Conservation (phyloP, 2,888 invertebrate species). For the Abrostola triplasia region DNA sequence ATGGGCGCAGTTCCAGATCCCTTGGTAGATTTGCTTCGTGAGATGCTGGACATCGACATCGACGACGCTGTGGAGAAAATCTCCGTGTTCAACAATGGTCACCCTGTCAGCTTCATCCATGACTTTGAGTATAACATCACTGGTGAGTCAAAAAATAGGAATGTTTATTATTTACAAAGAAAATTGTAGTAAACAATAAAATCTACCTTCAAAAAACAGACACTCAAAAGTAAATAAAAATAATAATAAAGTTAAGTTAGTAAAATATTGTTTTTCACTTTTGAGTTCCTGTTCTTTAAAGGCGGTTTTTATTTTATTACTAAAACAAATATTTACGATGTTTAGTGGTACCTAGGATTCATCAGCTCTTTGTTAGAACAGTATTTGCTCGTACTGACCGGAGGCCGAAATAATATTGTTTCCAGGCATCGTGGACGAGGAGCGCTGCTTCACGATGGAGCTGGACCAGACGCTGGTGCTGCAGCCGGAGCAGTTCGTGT, state of each 20-base stretch:
- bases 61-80: slow-evolving; percentile 94
- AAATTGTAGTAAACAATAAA: too few species aligned
- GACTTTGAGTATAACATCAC: slow-evolving; percentile 94
- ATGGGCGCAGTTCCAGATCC: slow-evolving; percentile 62
- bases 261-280: too few species aligned
- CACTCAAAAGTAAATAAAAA: too few species aligned
- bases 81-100: slow-evolving; percentile 94
- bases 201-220: too few species aligned
- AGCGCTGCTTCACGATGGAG: slow-evolving; percentile 97
- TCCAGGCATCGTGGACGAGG: slow-evolving; percentile 93
- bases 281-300: too few species aligned
- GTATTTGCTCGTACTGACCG: too few species aligned
- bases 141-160: slow-evolving; percentile 69
- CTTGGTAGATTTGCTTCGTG: slow-evolving; percentile 89
- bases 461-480: slow-evolving; percentile 93
- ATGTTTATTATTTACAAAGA: neutral
- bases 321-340: too few species aligned
- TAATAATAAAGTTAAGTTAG: too few species aligned
- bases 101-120: slow-evolving; percentile 95
- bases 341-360: too few species aligned
- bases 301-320: too few species aligned
- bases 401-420: neutral
- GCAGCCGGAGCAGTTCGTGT: slow-evolving; percentile 88
- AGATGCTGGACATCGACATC: slow-evolving; percentile 92
- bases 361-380: too few species aligned